phyloP scores from a whole-genome alignment of 2,113 vertebrate genomes.

The Eretmochelys imbricata region DNA sequence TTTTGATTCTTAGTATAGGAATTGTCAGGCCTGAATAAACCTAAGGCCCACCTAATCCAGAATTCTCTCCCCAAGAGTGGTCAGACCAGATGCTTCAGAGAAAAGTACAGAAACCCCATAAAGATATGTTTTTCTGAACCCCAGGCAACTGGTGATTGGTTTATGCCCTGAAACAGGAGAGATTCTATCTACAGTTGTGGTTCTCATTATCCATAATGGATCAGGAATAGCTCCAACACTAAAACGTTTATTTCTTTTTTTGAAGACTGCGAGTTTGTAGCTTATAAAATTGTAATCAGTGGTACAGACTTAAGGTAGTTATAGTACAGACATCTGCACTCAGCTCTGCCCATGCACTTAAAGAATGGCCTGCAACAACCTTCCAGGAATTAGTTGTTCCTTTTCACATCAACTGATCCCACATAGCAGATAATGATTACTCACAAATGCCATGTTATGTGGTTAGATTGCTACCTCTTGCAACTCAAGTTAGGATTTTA shows the following conservation, averaged over 20 bases:
- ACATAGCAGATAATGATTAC: neutral
- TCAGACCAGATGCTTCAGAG: neutral
- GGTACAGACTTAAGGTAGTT: neutral
- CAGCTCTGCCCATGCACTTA: neutral
- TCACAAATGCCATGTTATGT: neutral
- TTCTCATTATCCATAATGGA: neutral
- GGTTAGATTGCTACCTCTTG: neutral
- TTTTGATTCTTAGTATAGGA: neutral
- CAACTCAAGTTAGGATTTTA: neutral
- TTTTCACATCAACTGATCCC: neutral
- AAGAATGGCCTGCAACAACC: neutral
- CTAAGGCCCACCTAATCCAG: neutral
- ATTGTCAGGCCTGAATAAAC: neutral
- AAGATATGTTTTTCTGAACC: neutral
- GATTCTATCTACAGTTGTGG: neutral
- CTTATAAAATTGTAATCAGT: neutral
- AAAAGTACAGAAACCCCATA: neutral
- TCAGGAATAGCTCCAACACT: neutral
- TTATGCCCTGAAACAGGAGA: neutral
- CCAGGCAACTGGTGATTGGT: neutral
- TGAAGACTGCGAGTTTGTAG: neutral
- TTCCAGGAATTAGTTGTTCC: neutral
- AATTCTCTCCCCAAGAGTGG: fast-evolving
- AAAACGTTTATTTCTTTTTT: neutral
- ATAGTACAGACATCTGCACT: neutral